Conservation (phyloP, 1,140 invertebrate species). For the Papilio helenus region DNA sequence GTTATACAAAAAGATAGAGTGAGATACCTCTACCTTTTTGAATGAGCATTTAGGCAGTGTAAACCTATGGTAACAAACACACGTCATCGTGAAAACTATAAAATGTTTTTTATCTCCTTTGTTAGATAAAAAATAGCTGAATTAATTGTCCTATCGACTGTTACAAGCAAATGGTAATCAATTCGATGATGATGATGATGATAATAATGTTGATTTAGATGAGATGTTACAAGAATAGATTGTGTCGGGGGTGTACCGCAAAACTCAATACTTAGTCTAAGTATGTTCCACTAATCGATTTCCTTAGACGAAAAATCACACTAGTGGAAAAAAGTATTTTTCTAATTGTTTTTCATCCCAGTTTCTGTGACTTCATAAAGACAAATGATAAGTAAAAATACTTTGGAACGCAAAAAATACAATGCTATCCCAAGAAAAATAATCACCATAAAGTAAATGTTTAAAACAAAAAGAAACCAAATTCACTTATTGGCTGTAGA, state of each 20-base stretch:
- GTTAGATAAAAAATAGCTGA: neutral
- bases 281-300: too few species aligned
- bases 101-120: too few species aligned
- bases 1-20: neutral
- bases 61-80: conserved; percentile 37
- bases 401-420: neutral
- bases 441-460: conserved; percentile 12
- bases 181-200: neutral
- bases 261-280: too few species aligned
- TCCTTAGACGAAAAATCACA: too few species aligned
- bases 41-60: too few species aligned
- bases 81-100: neutral
- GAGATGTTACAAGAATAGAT: neutral
- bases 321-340: neutral
- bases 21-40: too few species aligned
- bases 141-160: neutral
- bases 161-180: neutral
- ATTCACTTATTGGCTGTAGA: conserved; percentile 11
- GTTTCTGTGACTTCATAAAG: neutral
- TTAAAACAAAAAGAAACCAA: conserved; percentile 14
- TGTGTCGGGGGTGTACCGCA: neutral
- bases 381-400: neutral
- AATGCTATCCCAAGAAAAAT: neutral
- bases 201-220: neutral
- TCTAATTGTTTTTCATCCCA: neutral